A percentile compares a stretch with the other conserved stretches of the same genome.
Conservation (phyloP, 2,797 vertebrate genomes). For the Chelmon rostratus region DNA sequence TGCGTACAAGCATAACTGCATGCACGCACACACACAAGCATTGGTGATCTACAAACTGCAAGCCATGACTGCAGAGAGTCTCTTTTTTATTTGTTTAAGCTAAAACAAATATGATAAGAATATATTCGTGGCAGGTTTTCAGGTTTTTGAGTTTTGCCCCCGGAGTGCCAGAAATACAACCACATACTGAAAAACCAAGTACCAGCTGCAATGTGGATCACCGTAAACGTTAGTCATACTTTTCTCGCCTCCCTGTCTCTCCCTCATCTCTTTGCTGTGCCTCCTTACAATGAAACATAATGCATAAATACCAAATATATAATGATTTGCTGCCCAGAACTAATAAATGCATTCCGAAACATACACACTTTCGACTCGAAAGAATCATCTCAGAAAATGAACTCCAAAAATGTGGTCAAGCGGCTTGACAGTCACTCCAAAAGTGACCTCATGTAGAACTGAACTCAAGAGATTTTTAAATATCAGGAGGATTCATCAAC, state of each 20-base stretch:
- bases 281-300: constrained; percentile 13
- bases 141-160: constrained; percentile 13
- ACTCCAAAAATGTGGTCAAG: constrained; percentile 57
- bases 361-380: constrained; percentile 2
- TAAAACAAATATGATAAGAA: constrained; percentile 11
- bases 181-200: constrained; percentile 21
- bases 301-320: constrained; percentile 12
- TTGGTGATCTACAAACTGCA: background rate
- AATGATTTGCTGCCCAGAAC: constrained; percentile 9
- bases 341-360: constrained; percentile 6
- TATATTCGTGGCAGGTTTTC: constrained; percentile 29
- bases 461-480: constrained; percentile 67
- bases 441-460: constrained; percentile 65
- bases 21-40: background rate
- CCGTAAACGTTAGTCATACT: constrained; percentile 43
- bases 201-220: constrained; percentile 40
- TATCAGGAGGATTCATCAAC: constrained; percentile 81
- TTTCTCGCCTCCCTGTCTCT: constrained; percentile 21
- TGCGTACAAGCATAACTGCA: background rate
- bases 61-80: background rate
- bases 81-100: background rate
- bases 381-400: background rate
- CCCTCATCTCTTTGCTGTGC: background rate
- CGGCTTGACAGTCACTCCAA: constrained; percentile 39
- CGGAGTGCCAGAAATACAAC: constrained; percentile 26